Evolutionary conservation across 2,113 vertebrate species (phyloP).

Genomic region (Accipiter cooperii): DNA sequence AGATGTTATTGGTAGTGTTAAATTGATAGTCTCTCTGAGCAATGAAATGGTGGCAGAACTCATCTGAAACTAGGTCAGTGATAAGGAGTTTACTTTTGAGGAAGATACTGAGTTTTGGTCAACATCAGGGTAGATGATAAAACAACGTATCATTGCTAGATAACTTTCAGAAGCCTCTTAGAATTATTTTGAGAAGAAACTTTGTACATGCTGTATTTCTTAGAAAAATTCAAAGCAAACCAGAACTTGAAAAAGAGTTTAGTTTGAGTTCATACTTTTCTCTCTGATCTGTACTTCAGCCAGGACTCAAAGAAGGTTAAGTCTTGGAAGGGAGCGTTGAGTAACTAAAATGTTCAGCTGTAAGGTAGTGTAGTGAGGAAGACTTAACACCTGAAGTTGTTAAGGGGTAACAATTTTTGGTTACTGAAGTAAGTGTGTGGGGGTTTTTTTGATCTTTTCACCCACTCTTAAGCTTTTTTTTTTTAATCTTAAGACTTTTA

Average conservation of each 20-base stretch:
- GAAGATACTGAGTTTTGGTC: neutral
- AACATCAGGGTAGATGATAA: neutral
- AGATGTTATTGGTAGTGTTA: neutral
- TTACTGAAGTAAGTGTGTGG: neutral
- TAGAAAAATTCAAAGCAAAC: neutral
- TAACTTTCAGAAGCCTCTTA: neutral
- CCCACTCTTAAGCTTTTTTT: neutral
- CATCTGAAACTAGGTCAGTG: neutral
- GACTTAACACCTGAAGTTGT: neutral
- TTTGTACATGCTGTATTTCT: neutral
- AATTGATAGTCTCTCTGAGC: neutral
- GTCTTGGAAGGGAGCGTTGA: neutral
- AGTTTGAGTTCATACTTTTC: neutral
- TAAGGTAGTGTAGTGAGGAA: neutral
- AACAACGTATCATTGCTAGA: neutral
- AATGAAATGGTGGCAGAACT: neutral
- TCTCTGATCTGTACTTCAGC: neutral
- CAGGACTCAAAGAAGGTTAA: neutral
- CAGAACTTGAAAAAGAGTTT: neutral
- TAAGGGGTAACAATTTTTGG: neutral
- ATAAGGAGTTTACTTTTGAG: neutral
- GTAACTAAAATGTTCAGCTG: neutral
- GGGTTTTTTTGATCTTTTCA: neutral
- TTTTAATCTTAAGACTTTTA: neutral
- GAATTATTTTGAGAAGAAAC: neutral